These are phyloP conservation scores for Stegodyphus dumicola DNA, from an alignment of 1,140 invertebrate species.

Conservation along the genomic window DNA sequence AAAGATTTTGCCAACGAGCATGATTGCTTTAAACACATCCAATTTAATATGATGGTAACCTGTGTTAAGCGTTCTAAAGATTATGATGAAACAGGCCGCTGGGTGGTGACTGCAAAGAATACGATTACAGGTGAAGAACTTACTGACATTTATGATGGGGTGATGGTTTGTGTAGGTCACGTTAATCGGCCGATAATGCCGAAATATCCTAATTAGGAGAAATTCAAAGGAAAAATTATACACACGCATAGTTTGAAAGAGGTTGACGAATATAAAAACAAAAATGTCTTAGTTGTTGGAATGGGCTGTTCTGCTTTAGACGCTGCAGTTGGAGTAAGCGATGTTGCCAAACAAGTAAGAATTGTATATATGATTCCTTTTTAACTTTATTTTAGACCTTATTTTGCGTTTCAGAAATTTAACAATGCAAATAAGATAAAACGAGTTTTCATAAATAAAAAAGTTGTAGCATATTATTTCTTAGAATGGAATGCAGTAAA, in stretches of 20 bases:
- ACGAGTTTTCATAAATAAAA: too few relatives aligned
- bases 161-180: conserved; percentile 64
- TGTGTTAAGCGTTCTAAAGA: conserved; percentile 64
- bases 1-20: conserved; percentile 65
- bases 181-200: conserved; percentile 65
- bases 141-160: conserved; percentile 46
- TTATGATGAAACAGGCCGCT: conserved; percentile 67
- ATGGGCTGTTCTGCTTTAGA: conserved; percentile 61
- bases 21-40: conserved; percentile 53
- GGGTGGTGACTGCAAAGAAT: conserved; percentile 66
- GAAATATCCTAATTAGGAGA: conserved; percentile 62
- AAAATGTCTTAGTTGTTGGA: conserved; percentile 65
- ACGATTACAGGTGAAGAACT: conserved; percentile 56
- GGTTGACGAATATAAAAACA: neutral
- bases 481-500: too few relatives aligned
- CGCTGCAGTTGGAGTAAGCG: conserved; percentile 50
- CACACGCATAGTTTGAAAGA: conserved; percentile 10
- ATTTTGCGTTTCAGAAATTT: too few relatives aligned
- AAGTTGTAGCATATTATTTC: too few relatives aligned
- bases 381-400: too few relatives aligned
- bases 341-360: conserved; percentile 36
- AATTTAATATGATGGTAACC: neutral
- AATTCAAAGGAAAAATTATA: conserved; percentile 62
- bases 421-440: too few relatives aligned
- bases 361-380: too few relatives aligned